Conservation (phyloP, 2,113 vertebrate species). For the Agapornis roseicollis region DNA sequence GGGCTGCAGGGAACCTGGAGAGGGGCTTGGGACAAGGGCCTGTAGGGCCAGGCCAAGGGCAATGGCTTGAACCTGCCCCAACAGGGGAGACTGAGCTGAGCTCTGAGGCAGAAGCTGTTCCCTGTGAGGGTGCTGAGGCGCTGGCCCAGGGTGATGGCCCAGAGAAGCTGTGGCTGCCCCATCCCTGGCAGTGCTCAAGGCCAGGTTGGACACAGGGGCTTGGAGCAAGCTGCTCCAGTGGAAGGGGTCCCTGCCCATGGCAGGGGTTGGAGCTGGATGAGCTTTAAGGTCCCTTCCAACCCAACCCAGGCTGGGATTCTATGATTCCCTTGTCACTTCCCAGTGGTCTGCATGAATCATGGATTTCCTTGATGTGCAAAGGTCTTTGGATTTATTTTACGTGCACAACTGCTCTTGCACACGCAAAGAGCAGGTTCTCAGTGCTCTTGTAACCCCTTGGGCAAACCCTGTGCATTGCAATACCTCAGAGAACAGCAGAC, state of each 20-base stretch:
- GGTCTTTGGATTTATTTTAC: neutral
- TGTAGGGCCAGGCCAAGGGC: too few relatives aligned
- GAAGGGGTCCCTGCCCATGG: neutral
- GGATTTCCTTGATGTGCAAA: rapidly evolving
- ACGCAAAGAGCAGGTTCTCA: neutral
- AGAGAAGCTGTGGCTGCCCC: too few relatives aligned
- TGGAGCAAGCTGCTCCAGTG: neutral
- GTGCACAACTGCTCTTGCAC: rapidly evolving
- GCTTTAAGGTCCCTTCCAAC: neutral
- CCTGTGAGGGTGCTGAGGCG: too few relatives aligned
- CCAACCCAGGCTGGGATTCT: neutral
- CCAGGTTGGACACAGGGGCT: too few relatives aligned
- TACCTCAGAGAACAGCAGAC: neutral
- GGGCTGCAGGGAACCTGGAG: too few relatives aligned
- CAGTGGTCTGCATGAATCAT: neutral
- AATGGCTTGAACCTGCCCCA: too few relatives aligned
- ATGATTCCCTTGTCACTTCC: neutral
- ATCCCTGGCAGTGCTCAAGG: too few relatives aligned
- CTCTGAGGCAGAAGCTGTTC: too few relatives aligned
- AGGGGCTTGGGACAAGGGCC: too few relatives aligned
- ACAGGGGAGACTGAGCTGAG: too few relatives aligned
- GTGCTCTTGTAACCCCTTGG: rapidly evolving
- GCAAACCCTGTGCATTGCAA: rapidly evolving
- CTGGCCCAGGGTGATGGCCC: too few relatives aligned
- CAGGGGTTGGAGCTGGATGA: neutral